A percentile compares a stretch with the other conserved stretches of the same genome.
Conservation (phyloP, 1,140 invertebrate species). For the Daktulosphaira vitifoliae region DNA sequence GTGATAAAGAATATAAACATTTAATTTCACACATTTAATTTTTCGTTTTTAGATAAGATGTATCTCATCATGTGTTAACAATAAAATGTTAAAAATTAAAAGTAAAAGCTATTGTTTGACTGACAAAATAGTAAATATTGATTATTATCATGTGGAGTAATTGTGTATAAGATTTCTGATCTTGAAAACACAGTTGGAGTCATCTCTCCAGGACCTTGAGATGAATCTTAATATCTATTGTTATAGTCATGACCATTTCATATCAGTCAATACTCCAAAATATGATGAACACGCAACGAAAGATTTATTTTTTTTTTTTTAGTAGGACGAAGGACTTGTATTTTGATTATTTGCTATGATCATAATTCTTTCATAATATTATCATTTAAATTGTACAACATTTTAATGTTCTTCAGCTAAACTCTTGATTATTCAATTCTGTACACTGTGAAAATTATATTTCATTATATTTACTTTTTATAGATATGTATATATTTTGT, state of each 20-base stretch:
- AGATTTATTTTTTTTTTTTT: slow-evolving; percentile 7
- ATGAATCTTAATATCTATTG: slow-evolving; percentile 27
- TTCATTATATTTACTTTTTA: too few relatives aligned
- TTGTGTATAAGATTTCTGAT: not conserved
- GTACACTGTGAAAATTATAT: too few relatives aligned
- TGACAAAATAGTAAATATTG: slow-evolving; percentile 11
- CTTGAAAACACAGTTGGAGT: slow-evolving; percentile 8
- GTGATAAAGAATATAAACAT: too few relatives aligned
- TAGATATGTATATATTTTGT: too few relatives aligned
- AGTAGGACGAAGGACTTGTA: slow-evolving; percentile 18
- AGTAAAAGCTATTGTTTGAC: slow-evolving; percentile 21
- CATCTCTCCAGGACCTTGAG: slow-evolving; percentile 8
- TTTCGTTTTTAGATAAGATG: too few relatives aligned
- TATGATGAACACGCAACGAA: not conserved
- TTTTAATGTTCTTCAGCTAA: too few relatives aligned
- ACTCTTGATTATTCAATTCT: too few relatives aligned
- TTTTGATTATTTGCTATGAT: slow-evolving; percentile 17
- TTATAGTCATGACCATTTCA: slow-evolving; percentile 25
- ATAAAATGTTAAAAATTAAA: not conserved
- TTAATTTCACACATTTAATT: too few relatives aligned
- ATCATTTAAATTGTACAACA: too few relatives aligned
- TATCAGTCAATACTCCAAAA: not conserved
- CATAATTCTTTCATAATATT: too few relatives aligned
- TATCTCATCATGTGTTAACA: too few relatives aligned
- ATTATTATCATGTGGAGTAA: slow-evolving; percentile 1